Evolutionary conservation across 2,888 invertebrate genomes (phyloP), one percentile per base, ranked within the genome.

Genomic region (Apeira syringaria): DNA sequence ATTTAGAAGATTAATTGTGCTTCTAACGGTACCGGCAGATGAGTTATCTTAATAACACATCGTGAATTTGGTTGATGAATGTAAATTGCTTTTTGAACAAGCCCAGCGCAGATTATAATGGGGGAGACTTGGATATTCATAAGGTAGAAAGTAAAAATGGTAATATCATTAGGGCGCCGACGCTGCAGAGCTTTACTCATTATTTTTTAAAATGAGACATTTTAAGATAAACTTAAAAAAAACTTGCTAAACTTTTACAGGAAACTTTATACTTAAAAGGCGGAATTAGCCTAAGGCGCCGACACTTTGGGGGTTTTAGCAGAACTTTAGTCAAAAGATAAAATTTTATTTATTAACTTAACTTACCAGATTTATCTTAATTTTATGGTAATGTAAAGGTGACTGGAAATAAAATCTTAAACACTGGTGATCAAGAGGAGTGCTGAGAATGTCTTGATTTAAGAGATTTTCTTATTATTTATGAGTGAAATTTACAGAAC

Each of bases 91-190:
- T 67, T 63, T 70, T 73, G 61, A 72, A 68, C 64, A 68, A 67
- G 61, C 62, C 69, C 67, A 44, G 70, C 68, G 68, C 61, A 61
- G 61, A 62, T 65, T 64, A 61, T 65, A 65, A 67, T 54, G 58
- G 61, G 74, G 71, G 50, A 38, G 64, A 66, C 67, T 77, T 59
- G 67, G 73, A 74, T 77, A 83, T 84, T 84, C 78, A 79, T 79
- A 78, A 82, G 76, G 64, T 65, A 61, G 72, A 64, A 73, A 69
- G 44, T 44, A 76, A 79, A 79, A 77, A 78, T 74, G 68, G 64
- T 76, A 80, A 84, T 79, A 72, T 68, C 71, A 74, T 83, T 78
- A 71, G 56, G 61, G 60, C 51, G 59, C 54, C 56, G 51, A 47
- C 47, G 50, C 52, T 64, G 35, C 13, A 28, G 30, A 31, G 35